phyloP scores from a whole-genome alignment of 2,113 vertebrate genomes.

The Falcunculus frontatus region DNA sequence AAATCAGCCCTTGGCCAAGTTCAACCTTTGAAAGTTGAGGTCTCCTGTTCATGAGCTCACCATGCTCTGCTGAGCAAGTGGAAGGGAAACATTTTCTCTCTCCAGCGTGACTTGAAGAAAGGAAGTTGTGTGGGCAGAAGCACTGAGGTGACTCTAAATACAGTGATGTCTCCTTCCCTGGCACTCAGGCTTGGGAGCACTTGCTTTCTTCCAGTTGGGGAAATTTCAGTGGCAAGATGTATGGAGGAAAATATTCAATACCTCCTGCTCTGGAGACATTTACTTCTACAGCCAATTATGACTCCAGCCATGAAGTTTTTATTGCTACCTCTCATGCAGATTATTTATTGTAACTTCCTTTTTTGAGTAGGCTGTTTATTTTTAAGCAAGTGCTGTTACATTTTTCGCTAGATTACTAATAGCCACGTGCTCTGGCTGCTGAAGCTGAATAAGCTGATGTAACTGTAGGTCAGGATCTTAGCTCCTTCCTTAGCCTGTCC shows the following conservation, averaged over 20 bases:
- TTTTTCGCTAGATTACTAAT: slow-evolving; percentile 70
- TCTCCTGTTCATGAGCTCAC: slow-evolving; percentile 57
- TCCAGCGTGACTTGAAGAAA: slow-evolving; percentile 48
- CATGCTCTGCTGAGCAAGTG: slow-evolving; percentile 40
- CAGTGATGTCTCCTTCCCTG: not conserved
- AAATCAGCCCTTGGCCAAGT: not conserved
- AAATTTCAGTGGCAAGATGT: not conserved
- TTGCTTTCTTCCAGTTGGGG: not conserved
- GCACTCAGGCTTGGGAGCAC: not conserved
- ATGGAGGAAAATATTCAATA: not conserved
- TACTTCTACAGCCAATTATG: not conserved
- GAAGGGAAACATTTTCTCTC: slow-evolving; percentile 42
- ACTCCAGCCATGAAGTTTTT: slow-evolving; percentile 4
- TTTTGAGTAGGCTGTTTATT: slow-evolving; percentile 66
- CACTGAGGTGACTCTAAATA: not conserved
- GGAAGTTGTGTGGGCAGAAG: slow-evolving; percentile 63
- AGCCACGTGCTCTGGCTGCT: slow-evolving; percentile 63
- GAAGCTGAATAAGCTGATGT: slow-evolving; percentile 63
- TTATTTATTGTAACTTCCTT: slow-evolving; percentile 63
- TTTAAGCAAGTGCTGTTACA: slow-evolving; percentile 60
- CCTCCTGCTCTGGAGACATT: not conserved
- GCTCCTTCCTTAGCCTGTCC: slow-evolving; percentile 18
- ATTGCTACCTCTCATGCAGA: slow-evolving; percentile 31
- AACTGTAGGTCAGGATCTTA: slow-evolving; percentile 50
- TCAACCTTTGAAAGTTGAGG: slow-evolving; percentile 26